Evolutionary conservation across 2,888 invertebrate species (phyloP).

Genomic region (Ashinkailepas kermadecensis): DNA sequence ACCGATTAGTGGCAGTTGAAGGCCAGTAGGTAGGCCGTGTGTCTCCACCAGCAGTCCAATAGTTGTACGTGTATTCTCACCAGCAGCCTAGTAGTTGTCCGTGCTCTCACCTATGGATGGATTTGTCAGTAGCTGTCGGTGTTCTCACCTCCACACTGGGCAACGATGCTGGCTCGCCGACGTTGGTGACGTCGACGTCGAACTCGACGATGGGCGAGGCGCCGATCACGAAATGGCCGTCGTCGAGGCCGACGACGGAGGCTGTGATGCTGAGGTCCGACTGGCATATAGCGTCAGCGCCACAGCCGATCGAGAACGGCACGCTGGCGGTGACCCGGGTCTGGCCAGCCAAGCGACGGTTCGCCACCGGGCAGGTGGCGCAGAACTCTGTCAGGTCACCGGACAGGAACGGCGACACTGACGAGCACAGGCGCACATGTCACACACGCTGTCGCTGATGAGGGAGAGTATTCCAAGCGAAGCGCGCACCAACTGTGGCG

Average conservation of each 20-base stretch:
- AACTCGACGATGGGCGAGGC: conserved; percentile 14
- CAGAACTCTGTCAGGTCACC: conserved; percentile 11
- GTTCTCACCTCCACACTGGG: conserved; percentile 30
- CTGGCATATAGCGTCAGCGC: background rate
- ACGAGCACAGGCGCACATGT: too few relatives aligned
- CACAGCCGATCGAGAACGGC: conserved; percentile 22
- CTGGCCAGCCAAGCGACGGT: background rate
- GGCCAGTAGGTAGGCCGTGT: too few relatives aligned
- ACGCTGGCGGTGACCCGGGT: background rate
- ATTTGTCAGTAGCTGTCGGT: too few relatives aligned
- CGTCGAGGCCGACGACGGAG: background rate
- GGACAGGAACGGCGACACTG: background rate
- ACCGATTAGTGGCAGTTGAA: too few relatives aligned
- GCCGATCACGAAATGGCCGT: background rate
- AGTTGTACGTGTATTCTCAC: too few relatives aligned
- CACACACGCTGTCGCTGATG: too few relatives aligned
- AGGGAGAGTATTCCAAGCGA: too few relatives aligned
- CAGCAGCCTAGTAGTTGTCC: too few relatives aligned
- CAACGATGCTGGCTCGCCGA: conserved; percentile 32
- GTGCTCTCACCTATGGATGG: too few relatives aligned
- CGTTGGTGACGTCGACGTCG: conserved; percentile 28
- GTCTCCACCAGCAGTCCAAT: too few relatives aligned
- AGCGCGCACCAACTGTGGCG: too few relatives aligned
- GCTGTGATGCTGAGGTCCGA: background rate
- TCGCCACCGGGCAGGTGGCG: conserved; percentile 21